A percentile compares a stretch with the other conserved stretches of the same genome.
phyloP scores from a whole-genome alignment of 2,888 invertebrate genomes.

The Eupithecia pulchellata region DNA sequence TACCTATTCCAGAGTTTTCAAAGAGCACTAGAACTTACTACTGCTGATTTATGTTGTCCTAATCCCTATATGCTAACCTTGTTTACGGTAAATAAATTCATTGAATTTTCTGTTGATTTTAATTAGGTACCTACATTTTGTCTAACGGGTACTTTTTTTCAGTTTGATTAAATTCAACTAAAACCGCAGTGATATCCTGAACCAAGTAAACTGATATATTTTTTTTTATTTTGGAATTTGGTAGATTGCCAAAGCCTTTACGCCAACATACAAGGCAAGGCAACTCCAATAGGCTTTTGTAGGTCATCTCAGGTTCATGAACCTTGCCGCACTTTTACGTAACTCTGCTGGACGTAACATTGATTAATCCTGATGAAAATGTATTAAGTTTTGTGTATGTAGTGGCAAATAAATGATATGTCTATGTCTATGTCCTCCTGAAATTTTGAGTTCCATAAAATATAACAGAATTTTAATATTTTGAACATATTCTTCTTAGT shows the following conservation, averaged over 20 bases:
- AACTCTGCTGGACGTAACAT: neutral
- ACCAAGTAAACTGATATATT: neutral
- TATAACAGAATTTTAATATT: too few relatives aligned
- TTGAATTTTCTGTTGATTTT: neutral
- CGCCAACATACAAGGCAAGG: constrained; percentile 8
- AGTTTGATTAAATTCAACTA: neutral
- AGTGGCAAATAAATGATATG: too few relatives aligned
- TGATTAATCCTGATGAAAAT: too few relatives aligned
- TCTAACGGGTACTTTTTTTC: neutral
- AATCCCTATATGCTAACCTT: neutral
- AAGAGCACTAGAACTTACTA: too few relatives aligned
- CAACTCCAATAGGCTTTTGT: constrained; percentile 35
- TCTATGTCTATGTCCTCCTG: too few relatives aligned
- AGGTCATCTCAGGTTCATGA: constrained; percentile 55
- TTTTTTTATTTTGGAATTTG: neutral
- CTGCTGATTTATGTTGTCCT: neutral
- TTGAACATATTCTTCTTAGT: too few relatives aligned
- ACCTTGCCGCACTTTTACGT: constrained; percentile 37
- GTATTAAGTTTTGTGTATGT: too few relatives aligned
- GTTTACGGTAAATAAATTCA: neutral
- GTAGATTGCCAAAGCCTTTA: constrained; percentile 14
- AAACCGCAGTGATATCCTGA: neutral
- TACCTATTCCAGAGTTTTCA: too few relatives aligned
- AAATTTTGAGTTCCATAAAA: too few relatives aligned
- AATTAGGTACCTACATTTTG: neutral